Percentiles rank a stretch among this genome's conserved stretches.
Conservation (phyloP, 2,888 invertebrate genomes). For the Pandemis corylana region DNA sequence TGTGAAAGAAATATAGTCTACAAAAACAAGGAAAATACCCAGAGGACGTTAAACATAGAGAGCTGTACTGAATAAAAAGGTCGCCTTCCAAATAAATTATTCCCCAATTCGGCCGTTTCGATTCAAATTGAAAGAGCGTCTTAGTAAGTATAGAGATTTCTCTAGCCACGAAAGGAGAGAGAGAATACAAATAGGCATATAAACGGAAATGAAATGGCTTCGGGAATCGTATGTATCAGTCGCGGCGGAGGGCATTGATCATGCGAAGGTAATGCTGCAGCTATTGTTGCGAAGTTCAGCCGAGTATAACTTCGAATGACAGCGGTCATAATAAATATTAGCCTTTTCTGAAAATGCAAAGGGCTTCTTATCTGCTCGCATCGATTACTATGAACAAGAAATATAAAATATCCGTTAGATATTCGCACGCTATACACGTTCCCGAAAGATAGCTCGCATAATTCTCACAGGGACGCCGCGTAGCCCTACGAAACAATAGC, state of each 20-base stretch:
- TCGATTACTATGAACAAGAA: constrained; percentile 43
- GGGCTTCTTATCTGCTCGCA: constrained; percentile 46
- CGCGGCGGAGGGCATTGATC: constrained; percentile 64
- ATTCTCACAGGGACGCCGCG: constrained; percentile 78
- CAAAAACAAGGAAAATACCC: constrained; percentile 61
- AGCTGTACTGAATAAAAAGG: constrained; percentile 71
- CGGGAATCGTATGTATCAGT: constrained; percentile 73
- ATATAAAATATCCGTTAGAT: constrained; percentile 73
- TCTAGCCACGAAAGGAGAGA: constrained; percentile 75
- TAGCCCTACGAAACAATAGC: constrained; percentile 79
- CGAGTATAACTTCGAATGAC: constrained; percentile 8
- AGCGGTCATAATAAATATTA: neutral
- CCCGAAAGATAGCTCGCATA: constrained; percentile 80
- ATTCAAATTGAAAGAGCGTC: constrained; percentile 82
- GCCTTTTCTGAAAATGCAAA: constrained; percentile 11
- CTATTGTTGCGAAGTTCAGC: constrained; percentile 47
- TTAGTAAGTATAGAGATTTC: constrained; percentile 74
- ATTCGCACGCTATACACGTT: constrained; percentile 78
- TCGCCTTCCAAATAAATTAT: constrained; percentile 78
- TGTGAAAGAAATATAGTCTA: constrained; percentile 45
- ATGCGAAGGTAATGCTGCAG: constrained; percentile 57
- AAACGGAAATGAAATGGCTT: constrained; percentile 78
- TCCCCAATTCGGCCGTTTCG: constrained; percentile 78
- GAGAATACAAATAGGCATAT: constrained; percentile 81
- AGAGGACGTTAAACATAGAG: constrained; percentile 65